Base-by-base conservation (phyloP, 2,113 vertebrate species). In the Procavia capensis region DNA sequence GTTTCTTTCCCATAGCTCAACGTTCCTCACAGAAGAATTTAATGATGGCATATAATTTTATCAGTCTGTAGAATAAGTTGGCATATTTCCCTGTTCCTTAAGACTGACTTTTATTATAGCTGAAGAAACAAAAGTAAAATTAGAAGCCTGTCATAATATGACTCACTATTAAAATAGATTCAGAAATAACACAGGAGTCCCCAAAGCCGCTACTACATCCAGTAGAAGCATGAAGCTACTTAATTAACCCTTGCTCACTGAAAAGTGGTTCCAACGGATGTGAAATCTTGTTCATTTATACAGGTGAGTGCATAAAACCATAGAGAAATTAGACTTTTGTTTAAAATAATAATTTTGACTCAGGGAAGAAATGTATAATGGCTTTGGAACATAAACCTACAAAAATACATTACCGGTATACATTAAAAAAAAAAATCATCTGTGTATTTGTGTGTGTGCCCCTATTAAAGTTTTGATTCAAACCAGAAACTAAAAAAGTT, bases 51-150 rank as follows among this genome's bases (percentile, higher is more conserved):
- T 85, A 68, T 39, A 86, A 89, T 87, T 95, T 95, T 84, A 88
- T 66, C 13, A 61, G n/a, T 1, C 74, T 93, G 79, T 39, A 29
- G 61, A 82, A 95, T 45, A 94, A 89, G 11, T 17, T 89, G 29
- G 50, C 19, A 88, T 93, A 94, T 86, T 83, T 97, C 75, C 27
- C 34, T 90, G 93, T 93, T 86, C 25, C 64, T 64, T 41, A 74
- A 91, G 41, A 85, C 20, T 94, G 63, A 79, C 36, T 97, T 96
- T 95, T 78, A 88, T 90, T 90, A 54, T 36, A 83, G 64, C 41
- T 92, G n/a, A 76, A 93, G 54, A 90, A 96, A 81, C 31, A 85
- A 91, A 93, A 94, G 47, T 72, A 91, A 94, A 96, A 79, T 90
- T 59, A 93, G 61, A 82, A 83, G n/a, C 6, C 11, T 88, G 19